phyloP scores from a whole-genome alignment of 2,113 vertebrate genomes.

The Sminthopsis crassicaudata region DNA sequence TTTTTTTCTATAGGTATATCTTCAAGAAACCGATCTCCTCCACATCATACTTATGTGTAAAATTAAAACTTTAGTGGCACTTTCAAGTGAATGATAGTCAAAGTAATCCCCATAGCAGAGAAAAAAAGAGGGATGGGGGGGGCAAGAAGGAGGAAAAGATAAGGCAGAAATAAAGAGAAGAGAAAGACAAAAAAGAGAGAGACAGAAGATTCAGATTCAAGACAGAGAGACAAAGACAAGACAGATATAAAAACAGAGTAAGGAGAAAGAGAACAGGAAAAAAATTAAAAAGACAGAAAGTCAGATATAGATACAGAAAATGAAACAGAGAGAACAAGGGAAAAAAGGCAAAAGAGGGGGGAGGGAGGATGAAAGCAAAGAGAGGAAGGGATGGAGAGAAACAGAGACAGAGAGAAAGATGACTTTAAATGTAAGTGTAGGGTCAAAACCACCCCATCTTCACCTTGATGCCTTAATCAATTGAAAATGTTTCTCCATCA shows the following conservation, averaged over 20 bases:
- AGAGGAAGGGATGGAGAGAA: background rate
- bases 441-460: background rate
- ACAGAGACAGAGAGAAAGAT: background rate
- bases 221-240: too few relatives aligned
- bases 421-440: background rate
- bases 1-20: background rate
- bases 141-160: too few relatives aligned
- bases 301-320: too few relatives aligned
- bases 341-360: background rate
- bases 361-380: too few relatives aligned
- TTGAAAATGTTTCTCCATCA: background rate
- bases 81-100: background rate
- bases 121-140: too few relatives aligned
- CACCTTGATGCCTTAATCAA: background rate
- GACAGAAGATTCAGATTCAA: too few relatives aligned
- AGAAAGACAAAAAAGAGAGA: background rate
- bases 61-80: background rate
- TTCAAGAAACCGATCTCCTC: background rate
- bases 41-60: too few relatives aligned
- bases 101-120: background rate
- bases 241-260: too few relatives aligned
- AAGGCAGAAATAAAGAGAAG: too few relatives aligned
- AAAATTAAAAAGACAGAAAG: too few relatives aligned
- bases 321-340: too few relatives aligned
- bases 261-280: too few relatives aligned